Base-by-base conservation (phyloP, 2,797 vertebrate species). In the Benthosema pterotum region DNA sequence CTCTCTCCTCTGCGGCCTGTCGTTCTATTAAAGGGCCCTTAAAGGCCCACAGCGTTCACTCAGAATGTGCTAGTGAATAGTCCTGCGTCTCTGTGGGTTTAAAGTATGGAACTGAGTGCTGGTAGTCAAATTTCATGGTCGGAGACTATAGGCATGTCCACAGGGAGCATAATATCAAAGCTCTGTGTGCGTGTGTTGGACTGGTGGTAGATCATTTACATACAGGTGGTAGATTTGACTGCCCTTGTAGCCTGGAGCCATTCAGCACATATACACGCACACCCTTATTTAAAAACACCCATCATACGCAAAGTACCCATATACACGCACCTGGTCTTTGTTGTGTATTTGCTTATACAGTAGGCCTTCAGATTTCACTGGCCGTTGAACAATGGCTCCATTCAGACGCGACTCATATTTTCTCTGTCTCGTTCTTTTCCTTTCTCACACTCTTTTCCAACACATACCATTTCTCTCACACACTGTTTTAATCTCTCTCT, bases 191-290 rank as follows among this genome's bases (percentile, higher is more conserved):
- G 60, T 45, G 38, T 19, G 5, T 75, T 64, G 49, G 53, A 52
- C 62, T 45, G 52, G 32, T 60, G 14, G 42, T n/a, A 65, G 63
- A 67, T 84, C 50, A 85, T 91, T 92, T 91, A 60, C 89, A 89
- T 90, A 86, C 87, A 92, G 86, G 88, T 91, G 90, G 78, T 56
- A 69, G 71, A 88, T 91, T 89, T 90, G 83, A 77, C 72, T 89
- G 52, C 45, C 32, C 57, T 42, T 74, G 52, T 60, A 22, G 52
- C 45, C 74, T 19, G 7, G 53, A 68, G 81, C 76, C 57, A 78
- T 85, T 75, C 42, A 51, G 71, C 59, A 66, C 43, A 68, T 67
- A 63, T 50, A 17, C 68, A 79, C 83, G 71, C 59, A 67, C 43
- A 68, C 69, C 65, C 52, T 17, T 69, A 79, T 84, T 85, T 80